Conservation (phyloP, 2,797 vertebrate species). For the Cuculus canorus region DNA sequence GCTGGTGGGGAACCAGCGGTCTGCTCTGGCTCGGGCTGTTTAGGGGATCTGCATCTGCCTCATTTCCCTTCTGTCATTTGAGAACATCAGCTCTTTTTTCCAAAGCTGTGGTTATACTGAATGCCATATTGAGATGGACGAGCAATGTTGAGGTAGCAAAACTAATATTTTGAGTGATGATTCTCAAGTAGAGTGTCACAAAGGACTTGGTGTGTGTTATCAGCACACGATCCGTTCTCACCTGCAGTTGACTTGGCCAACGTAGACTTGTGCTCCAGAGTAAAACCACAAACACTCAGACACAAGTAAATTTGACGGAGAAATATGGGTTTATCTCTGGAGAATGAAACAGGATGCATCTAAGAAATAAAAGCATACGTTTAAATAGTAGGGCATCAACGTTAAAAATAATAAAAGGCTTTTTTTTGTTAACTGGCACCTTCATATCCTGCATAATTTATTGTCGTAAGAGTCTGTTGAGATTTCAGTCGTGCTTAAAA, state of each 20-base stretch:
- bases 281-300: neutral
- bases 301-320: neutral
- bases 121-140: neutral
- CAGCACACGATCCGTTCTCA: neutral
- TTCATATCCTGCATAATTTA: neutral
- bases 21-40: neutral
- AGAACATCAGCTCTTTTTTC: neutral
- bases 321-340: neutral
- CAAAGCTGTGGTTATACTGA: neutral
- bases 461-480: neutral
- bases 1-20: neutral
- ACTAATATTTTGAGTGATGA: neutral
- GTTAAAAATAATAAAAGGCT: neutral
- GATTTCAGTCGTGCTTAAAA: neutral
- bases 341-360: neutral
- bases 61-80: neutral
- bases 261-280: neutral
- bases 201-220: neutral
- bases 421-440: neutral
- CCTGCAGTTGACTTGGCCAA: neutral
- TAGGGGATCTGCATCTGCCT: neutral
- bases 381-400: neutral
- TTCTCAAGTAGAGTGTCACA: neutral
- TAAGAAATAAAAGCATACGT: neutral
- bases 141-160: neutral